Percentiles rank a stretch among this genome's conserved stretches.
Evolutionary conservation across 2,113 vertebrate species (phyloP).

Genomic region (Colaptes auratus): DNA sequence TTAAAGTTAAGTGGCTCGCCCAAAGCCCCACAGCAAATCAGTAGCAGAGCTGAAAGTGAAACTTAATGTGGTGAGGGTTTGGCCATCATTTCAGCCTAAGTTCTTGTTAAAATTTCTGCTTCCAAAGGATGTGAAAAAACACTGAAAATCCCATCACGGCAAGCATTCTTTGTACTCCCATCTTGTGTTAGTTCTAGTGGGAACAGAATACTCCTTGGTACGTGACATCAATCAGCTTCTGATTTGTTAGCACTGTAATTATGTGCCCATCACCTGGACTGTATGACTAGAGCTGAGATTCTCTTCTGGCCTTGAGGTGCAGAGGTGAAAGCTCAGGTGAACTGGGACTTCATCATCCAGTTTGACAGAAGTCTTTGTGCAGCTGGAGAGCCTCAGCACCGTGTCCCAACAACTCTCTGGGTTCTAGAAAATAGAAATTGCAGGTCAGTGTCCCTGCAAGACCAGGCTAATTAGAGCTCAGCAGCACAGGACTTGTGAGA

Average conservation of each 20-base stretch:
- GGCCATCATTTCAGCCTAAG: not conserved
- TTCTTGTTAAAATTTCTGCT: constrained; percentile 17
- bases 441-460: not conserved
- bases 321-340: not conserved
- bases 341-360: not conserved
- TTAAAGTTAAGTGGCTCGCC: not conserved
- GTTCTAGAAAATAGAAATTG: not conserved
- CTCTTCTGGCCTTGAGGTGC: not conserved
- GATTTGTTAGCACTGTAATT: not conserved
- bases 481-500: not conserved
- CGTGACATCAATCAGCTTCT: accelerated
- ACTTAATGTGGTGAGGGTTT: not conserved
- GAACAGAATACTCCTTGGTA: not conserved
- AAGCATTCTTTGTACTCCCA: not conserved
- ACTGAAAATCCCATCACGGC: not conserved
- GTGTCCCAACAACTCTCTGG: not conserved
- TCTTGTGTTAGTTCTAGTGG: not conserved
- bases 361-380: not conserved
- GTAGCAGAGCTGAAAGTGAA: not conserved
- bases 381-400: not conserved
- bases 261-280: not conserved
- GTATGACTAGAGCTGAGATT: not conserved
- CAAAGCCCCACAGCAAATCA: constrained; percentile 8
- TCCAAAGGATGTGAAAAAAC: not conserved
- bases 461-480: not conserved